A percentile compares a stretch with the other conserved stretches of the same genome.
These are phyloP conservation scores for Cerastoderma edule DNA, from an alignment of 2,888 invertebrate genomes.

Conservation along the genomic window DNA sequence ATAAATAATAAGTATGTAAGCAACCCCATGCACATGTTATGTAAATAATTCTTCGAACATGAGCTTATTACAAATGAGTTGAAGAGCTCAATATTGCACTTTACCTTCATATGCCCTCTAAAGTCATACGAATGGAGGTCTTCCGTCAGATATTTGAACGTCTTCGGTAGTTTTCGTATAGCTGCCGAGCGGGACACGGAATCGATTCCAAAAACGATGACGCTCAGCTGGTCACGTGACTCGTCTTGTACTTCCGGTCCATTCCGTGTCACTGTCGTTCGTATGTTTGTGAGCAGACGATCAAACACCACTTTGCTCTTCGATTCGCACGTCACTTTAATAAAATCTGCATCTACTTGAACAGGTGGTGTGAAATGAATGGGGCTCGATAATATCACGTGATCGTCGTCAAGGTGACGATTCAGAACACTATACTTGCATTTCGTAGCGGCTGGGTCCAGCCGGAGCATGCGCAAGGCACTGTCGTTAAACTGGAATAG, in stretches of 20 bases:
- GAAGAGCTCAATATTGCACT: too few relatives aligned
- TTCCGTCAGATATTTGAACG: constrained; percentile 54
- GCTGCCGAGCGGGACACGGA: constrained; percentile 61
- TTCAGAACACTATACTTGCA: constrained; percentile 43
- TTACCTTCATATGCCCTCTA: constrained; percentile 64
- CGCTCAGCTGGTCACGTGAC: constrained; percentile 44
- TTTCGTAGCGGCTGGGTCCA: constrained; percentile 10
- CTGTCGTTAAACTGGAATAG: constrained; percentile 42
- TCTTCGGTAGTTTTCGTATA: constrained; percentile 61
- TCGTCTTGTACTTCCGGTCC: constrained; percentile 23
- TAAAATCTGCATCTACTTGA: constrained; percentile 52
- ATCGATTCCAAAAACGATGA: constrained; percentile 61
- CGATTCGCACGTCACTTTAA: constrained; percentile 41
- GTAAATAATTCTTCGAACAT: too few relatives aligned
- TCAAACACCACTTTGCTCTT: constrained; percentile 27
- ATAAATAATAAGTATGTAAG: too few relatives aligned
- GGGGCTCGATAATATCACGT: constrained; percentile 43
- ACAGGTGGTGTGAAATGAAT: constrained; percentile 39
- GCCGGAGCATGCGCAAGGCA: constrained; percentile 25
- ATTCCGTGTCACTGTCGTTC: background rate
- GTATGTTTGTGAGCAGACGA: constrained; percentile 36
- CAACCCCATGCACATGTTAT: too few relatives aligned
- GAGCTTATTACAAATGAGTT: too few relatives aligned
- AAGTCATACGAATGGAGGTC: constrained; percentile 51
- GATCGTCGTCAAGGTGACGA: constrained; percentile 47